Percentiles rank a stretch among this genome's conserved stretches.
These are phyloP conservation scores for Diabrotica balteata DNA, from an alignment of 2,888 invertebrate genomes.

Conservation along the genomic window DNA sequence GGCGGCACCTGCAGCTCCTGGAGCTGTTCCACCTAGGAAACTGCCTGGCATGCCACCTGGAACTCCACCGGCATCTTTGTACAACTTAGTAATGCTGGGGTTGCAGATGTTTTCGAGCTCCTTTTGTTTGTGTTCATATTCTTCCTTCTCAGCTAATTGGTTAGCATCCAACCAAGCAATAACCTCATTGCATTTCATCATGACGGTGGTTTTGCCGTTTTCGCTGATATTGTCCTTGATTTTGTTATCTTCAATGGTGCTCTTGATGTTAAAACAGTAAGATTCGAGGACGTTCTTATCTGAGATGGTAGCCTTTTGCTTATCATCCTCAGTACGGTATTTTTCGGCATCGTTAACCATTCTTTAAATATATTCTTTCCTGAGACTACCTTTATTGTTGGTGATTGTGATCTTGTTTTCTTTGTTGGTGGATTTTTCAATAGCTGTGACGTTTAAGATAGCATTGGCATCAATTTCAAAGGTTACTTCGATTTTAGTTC, in stretches of 20 bases:
- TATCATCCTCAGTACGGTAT: slow-evolving; percentile 85
- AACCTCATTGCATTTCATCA: slow-evolving; percentile 86
- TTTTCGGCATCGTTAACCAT: slow-evolving; percentile 94
- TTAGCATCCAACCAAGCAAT: slow-evolving; percentile 86
- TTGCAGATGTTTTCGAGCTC: slow-evolving; percentile 91
- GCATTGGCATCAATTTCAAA: slow-evolving; percentile 95
- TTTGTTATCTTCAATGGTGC: slow-evolving; percentile 93
- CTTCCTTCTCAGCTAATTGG: slow-evolving; percentile 91
- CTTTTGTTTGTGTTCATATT: slow-evolving; percentile 94
- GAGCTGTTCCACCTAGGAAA: slow-evolving; percentile 63
- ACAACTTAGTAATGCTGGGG: slow-evolving; percentile 94
- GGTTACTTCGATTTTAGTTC: slow-evolving; percentile 87
- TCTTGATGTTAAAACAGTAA: slow-evolving; percentile 95
- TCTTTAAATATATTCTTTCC: slow-evolving; percentile 92
- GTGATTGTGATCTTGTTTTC: slow-evolving; percentile 91
- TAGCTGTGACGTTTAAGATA: slow-evolving; percentile 92
- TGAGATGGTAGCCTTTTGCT: slow-evolving; percentile 81
- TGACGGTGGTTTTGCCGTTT: slow-evolving; percentile 79
- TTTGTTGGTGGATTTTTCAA: slow-evolving; percentile 92
- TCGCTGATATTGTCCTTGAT: slow-evolving; percentile 89
- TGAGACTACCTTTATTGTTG: slow-evolving; percentile 91
- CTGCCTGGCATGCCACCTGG: slow-evolving; percentile 73
- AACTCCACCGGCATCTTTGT: slow-evolving; percentile 81
- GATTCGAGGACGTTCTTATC: slow-evolving; percentile 88
- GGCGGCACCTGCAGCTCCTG: slow-evolving; percentile 56